A percentile compares a stretch with the other conserved stretches of the same genome.
Evolutionary conservation across 2,888 invertebrate species (phyloP).

Genomic region (Lasioglossum calceatum): DNA sequence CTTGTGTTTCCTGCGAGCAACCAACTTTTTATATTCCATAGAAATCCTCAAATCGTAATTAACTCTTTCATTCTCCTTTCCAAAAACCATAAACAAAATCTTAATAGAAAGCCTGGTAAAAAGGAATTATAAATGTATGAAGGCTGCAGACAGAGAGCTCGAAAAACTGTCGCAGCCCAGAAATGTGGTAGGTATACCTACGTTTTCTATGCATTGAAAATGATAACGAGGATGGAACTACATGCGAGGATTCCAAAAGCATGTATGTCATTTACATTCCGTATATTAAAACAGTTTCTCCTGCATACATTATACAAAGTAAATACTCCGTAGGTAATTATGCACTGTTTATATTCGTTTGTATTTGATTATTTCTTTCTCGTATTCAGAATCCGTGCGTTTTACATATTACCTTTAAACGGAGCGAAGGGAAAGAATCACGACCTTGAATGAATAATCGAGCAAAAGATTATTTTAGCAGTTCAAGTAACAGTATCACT

Average conservation of each 20-base stretch:
- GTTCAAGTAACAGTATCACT: neutral
- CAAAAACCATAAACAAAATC: neutral
- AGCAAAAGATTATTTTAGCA: neutral
- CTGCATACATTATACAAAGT: neutral
- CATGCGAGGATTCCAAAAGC: neutral
- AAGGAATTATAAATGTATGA: neutral
- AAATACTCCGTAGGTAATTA: constrained; percentile 2
- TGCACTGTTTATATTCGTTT: neutral
- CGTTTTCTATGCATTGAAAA: constrained; percentile 10
- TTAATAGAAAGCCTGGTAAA: neutral
- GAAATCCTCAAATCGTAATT: neutral
- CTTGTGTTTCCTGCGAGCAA: neutral
- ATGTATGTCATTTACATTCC: constrained; percentile 2
- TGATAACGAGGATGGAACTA: neutral
- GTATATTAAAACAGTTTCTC: constrained; percentile 10
- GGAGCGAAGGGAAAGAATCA: neutral
- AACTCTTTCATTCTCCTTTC: neutral
- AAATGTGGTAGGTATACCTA: neutral
- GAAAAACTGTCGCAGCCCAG: neutral
- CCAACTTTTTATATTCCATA: too few relatives aligned
- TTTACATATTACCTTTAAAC: neutral
- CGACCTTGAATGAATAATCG: neutral
- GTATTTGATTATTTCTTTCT: neutral
- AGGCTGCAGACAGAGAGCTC: neutral
- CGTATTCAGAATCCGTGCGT: neutral